Conservation (phyloP, 2,888 invertebrate genomes). For the Mactromeris polynyma region DNA sequence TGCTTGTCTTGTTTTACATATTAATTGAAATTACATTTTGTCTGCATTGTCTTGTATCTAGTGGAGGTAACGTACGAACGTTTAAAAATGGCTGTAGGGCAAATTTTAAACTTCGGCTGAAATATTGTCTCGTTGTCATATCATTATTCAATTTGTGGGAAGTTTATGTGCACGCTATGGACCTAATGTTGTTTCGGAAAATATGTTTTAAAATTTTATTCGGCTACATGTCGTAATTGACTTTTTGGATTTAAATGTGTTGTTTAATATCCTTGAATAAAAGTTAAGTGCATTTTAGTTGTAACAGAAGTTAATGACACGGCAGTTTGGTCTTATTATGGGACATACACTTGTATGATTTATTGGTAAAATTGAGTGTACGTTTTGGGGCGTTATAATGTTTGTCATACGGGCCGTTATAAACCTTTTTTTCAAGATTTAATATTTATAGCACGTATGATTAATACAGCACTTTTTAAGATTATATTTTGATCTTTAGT, state of each 20-base stretch:
- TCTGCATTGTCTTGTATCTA: slow-evolving; percentile 44
- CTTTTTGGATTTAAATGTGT: neutral
- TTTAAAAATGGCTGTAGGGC: slow-evolving; percentile 27
- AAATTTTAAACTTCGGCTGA: slow-evolving; percentile 29
- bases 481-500: no score
- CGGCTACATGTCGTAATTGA: neutral
- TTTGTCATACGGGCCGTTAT: no score
- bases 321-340: no score
- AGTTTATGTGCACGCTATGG: neutral
- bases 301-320: no score
- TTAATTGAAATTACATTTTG: slow-evolving; percentile 38
- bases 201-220: neutral
- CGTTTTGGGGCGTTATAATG: no score
- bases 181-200: neutral
- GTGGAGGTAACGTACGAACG: slow-evolving; percentile 19
- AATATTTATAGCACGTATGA: no score
- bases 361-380: no score
- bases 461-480: no score
- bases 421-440: no score
- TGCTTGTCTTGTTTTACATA: slow-evolving; percentile 23
- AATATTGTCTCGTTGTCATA: neutral
- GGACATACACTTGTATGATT: no score
- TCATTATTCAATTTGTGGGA: neutral
- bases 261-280: neutral
- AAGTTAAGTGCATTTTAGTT: neutral